A percentile compares a stretch with the other conserved stretches of the same genome.
phyloP scores from a whole-genome alignment of 2,797 vertebrate genomes.

The Lacerta bilineata region DNA sequence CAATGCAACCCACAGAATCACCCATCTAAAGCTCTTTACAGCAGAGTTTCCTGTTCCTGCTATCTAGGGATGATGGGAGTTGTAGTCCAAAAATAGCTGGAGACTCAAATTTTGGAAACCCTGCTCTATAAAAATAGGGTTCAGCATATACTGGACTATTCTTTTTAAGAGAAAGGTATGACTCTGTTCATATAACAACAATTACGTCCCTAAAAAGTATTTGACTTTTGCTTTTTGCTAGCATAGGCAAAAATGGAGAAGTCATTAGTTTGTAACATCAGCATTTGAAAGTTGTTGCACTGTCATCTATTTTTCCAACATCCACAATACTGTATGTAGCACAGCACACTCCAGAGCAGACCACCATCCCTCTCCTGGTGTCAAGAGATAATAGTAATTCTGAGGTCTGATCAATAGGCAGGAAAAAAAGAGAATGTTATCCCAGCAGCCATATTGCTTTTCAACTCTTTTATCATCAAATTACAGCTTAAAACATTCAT shows the following conservation, averaged over 20 bases:
- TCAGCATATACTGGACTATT: neutral
- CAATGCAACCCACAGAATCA: neutral
- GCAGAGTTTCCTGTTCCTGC: too few relatives aligned
- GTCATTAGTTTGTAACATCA: neutral
- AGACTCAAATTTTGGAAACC: too few relatives aligned
- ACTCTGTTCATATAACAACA: neutral
- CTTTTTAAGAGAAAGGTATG: neutral
- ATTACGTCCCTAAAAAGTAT: neutral
- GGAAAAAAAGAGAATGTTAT: slow-evolving; percentile 1
- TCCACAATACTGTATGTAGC: neutral
- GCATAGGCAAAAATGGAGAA: neutral
- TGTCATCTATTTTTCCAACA: neutral
- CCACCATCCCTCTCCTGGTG: neutral
- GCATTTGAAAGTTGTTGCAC: neutral
- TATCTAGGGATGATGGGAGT: too few relatives aligned
- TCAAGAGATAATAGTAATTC: slow-evolving; percentile 12
- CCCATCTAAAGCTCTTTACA: neutral
- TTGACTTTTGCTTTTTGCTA: neutral
- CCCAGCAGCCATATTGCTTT: neutral
- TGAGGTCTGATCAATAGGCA: slow-evolving; percentile 20
- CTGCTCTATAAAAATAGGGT: too few relatives aligned
- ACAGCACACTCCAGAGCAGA: neutral
- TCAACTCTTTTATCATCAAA: slow-evolving; percentile 31
- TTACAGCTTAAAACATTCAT: slow-evolving; percentile 19
- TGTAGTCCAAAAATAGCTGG: too few relatives aligned